Conservation (phyloP, 2,797 vertebrate genomes). For the Acridotheres tristis region DNA sequence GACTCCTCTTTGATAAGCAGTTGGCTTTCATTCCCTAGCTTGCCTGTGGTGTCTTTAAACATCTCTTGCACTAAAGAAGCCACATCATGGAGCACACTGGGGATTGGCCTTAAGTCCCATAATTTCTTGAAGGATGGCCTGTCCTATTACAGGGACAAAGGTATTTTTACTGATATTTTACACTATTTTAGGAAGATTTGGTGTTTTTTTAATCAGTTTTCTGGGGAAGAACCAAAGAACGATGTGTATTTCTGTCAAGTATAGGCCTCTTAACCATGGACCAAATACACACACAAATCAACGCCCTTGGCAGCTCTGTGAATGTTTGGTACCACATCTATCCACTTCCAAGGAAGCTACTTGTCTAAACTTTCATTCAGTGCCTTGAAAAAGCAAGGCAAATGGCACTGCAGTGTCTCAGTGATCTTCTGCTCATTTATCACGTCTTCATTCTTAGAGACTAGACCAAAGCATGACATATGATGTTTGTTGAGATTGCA, state of each 20-base stretch:
- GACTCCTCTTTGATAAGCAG: not conserved
- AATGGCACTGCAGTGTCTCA: not conserved
- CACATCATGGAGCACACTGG: not conserved
- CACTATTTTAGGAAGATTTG: not conserved
- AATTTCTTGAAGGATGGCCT: not conserved
- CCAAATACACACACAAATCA: not conserved
- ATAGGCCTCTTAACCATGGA: not conserved
- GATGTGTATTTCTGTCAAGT: not conserved
- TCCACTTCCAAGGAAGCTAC: not conserved
- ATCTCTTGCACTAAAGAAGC: not conserved
- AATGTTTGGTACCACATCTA: not conserved
- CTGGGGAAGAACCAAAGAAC: not conserved
- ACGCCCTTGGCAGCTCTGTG: accelerated
- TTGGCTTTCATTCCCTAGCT: not conserved
- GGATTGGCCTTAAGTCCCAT: not conserved
- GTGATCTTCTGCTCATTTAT: not conserved
- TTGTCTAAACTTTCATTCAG: not conserved
- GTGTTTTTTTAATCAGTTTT: not conserved
- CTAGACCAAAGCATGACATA: not conserved
- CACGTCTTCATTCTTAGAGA: not conserved
- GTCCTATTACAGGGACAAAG: not conserved
- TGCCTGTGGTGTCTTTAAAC: not conserved
- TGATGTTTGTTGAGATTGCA: not conserved
- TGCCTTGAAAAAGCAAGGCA: not conserved
- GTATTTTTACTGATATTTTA: not conserved